Conservation (phyloP, 1,140 invertebrate species). For the Acyrthosiphon pisum region DNA sequence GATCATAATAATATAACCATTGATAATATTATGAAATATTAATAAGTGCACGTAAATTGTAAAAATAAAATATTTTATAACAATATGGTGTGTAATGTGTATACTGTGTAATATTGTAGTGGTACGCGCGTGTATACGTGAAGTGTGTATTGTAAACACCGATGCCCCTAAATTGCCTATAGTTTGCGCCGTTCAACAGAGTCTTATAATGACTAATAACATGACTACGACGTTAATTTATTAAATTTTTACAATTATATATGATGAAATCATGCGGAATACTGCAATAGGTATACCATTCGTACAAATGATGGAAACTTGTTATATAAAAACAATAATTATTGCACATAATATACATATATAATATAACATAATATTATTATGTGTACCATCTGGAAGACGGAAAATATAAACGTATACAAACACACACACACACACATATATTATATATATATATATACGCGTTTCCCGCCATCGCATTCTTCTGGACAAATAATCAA, state of each 20-base stretch:
- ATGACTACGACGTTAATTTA: background rate
- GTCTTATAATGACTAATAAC: background rate
- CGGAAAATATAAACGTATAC: background rate
- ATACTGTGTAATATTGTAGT: background rate
- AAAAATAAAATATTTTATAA: background rate
- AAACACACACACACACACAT: background rate
- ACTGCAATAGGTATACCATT: background rate
- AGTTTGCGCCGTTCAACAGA: background rate
- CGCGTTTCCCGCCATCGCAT: conserved; percentile 51
- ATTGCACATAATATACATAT: background rate
- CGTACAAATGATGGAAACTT: background rate
- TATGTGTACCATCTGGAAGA: conserved; percentile 5
- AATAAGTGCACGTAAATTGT: background rate
- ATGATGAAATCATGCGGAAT: background rate
- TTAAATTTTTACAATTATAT: background rate
- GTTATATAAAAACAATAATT: background rate
- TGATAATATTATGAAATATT: background rate
- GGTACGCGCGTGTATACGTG: background rate
- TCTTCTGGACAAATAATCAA: conserved; percentile 55
- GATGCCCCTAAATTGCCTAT: conserved; percentile 50
- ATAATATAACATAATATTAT: background rate
- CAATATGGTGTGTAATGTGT: background rate
- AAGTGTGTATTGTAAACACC: background rate
- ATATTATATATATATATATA: background rate
- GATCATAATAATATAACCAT: background rate